Conservation (phyloP, 2,797 vertebrate genomes). For the Schizothorax lantsangensis region DNA sequence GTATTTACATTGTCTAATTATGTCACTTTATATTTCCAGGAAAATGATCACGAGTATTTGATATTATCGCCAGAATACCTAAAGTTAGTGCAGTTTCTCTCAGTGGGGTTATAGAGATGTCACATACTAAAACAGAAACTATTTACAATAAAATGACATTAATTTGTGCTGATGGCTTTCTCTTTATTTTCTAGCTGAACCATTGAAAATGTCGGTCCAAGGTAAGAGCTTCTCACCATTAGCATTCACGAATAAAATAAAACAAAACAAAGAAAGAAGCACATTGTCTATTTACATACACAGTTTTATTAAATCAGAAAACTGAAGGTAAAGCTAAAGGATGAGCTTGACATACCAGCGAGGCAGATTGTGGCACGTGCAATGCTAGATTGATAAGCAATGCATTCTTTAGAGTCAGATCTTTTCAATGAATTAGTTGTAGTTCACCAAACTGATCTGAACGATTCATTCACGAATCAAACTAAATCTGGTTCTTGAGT, state of each 20-base stretch:
- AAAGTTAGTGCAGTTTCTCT: background rate
- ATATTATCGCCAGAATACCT: background rate
- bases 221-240: conserved; percentile 64
- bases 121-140: background rate
- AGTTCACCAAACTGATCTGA: background rate
- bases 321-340: background rate
- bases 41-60: background rate
- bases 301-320: background rate
- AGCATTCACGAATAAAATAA: background rate
- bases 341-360: background rate
- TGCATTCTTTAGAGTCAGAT: background rate
- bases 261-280: background rate
- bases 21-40: background rate
- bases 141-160: background rate
- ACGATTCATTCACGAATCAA: background rate
- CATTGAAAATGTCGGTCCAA: conserved; percentile 57
- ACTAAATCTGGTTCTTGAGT: background rate
- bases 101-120: no score
- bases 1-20: background rate
- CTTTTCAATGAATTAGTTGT: background rate
- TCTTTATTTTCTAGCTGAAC: conserved; percentile 62
- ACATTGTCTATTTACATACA: background rate
- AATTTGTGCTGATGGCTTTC: background rate
- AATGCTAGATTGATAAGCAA: background rate
- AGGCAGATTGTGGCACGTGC: background rate